Base-by-base conservation (phyloP, 2,888 invertebrate genomes). In the Rhodophaea formosa region DNA sequence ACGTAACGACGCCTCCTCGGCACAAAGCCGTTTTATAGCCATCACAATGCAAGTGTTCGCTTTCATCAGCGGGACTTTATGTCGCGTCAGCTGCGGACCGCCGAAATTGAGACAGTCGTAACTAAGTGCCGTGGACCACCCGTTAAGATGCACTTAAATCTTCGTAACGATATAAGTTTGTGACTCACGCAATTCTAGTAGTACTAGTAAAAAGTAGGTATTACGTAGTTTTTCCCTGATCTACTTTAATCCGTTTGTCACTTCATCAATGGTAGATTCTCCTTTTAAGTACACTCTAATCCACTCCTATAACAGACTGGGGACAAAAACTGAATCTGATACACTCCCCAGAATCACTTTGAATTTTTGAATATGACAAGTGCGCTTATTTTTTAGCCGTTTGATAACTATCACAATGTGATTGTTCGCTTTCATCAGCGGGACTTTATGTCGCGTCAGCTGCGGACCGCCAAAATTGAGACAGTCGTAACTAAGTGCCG, bases 31-130 rank as follows among this genome's bases (percentile, higher is more conserved):
- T 86, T 89, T 89, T 86, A 88, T 86, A 77, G 80, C 82, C 72
- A 55, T 82, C 79, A 88, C 88, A 90, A 89, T 88, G 84, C 80
- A 77, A 88, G 87, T 89, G 88, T 89, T 79, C 85, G 86, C 89
- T 88, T 86, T 23, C 2, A 23, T 23, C 23, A 23, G 23, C 5
- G 23, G 23, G 23, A 84, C 5, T 23, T 23, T 23, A 23, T 23
- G 5, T 23, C 3, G 3, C 23, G 23, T 23, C 23, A 23, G 23
- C 86, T 88, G 80, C 66, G 74, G 80, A 72, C 67, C 76, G 80
- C 3, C 23, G 23, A 23, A 23, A 23, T 23, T 3, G 5, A 23
- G 23, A 23, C 23, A 5, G 23, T 5, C 2, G 5, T 23, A 23
- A 23, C 23, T 2, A 23, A 23, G 23, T 23, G 23, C 23, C 23